These are phyloP conservation scores for Mareca penelope DNA, from an alignment of 2,797 vertebrate species.

Conservation along the genomic window DNA sequence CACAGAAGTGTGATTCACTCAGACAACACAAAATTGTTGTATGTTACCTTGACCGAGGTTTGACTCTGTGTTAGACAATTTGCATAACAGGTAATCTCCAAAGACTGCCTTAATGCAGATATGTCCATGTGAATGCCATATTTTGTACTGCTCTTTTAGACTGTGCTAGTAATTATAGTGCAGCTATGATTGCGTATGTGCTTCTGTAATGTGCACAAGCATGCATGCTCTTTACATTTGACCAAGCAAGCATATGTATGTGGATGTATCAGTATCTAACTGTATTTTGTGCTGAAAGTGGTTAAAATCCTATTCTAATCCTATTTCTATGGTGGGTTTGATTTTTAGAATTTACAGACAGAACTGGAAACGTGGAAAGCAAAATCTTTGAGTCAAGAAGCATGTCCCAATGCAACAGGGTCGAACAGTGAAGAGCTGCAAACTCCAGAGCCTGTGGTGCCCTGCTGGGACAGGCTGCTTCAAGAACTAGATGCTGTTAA, in stretches of 20 bases:
- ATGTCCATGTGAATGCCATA: background rate
- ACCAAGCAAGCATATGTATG: background rate
- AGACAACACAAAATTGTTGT: conserved; percentile 8
- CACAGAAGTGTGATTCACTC: background rate
- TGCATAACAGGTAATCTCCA: background rate
- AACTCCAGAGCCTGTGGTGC: background rate
- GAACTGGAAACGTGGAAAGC: conserved; percentile 76
- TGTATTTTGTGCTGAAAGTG: background rate
- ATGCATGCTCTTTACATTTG: background rate
- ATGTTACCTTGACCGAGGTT: conserved; percentile 33
- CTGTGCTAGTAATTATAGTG: background rate
- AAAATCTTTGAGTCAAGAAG: conserved; percentile 60
- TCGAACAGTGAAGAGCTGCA: background rate
- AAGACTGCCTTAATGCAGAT: background rate
- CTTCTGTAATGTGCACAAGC: background rate
- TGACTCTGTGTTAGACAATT: background rate
- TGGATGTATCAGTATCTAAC: background rate
- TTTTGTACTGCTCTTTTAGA: background rate
- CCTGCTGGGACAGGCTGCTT: conserved; percentile 78
- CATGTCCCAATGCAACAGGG: background rate
- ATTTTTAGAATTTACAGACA: conserved; percentile 76
- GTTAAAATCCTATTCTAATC: background rate
- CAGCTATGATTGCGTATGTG: accelerated
- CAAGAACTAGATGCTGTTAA: conserved; percentile 80
- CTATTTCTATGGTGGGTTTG: background rate